These are phyloP conservation scores for Cheilosia scutellata DNA, from an alignment of 2,888 invertebrate species.

Conservation along the genomic window DNA sequence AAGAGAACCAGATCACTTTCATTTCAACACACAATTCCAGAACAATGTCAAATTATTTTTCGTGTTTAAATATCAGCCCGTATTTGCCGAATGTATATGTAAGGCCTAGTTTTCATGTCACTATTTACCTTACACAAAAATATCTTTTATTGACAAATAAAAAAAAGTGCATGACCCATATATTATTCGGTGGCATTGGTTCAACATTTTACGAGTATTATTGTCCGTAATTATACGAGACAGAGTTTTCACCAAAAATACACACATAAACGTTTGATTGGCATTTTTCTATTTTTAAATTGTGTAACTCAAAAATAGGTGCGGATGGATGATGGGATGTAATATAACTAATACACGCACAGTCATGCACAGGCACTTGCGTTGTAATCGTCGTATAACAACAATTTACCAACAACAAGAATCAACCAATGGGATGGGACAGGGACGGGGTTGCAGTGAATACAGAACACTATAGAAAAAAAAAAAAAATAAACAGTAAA, in stretches of 20 bases:
- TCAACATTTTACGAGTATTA: slow-evolving; percentile 52
- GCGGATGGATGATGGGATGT: slow-evolving; percentile 9
- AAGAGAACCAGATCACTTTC: background rate
- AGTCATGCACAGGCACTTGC: slow-evolving; percentile 43
- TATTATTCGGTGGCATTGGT: slow-evolving; percentile 54
- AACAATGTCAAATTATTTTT: too few species aligned
- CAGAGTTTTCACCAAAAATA: slow-evolving; percentile 45
- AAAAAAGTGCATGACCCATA: slow-evolving; percentile 34
- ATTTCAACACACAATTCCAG: too few species aligned
- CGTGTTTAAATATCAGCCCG: too few species aligned
- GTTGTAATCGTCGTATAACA: slow-evolving; percentile 8
- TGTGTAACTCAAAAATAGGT: slow-evolving; percentile 6
- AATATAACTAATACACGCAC: slow-evolving; percentile 17
- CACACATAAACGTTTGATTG: slow-evolving; percentile 39
- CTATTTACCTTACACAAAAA: too few species aligned
- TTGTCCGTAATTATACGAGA: slow-evolving; percentile 52
- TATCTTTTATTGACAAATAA: too few species aligned
- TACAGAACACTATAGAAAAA: background rate
- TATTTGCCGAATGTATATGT: too few species aligned
- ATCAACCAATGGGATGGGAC: background rate
- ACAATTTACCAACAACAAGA: background rate
- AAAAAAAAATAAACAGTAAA: slow-evolving; percentile 44
- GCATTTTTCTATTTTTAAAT: slow-evolving; percentile 49
- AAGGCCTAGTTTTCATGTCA: too few species aligned
- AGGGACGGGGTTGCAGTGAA: background rate